A percentile compares a stretch with the other conserved stretches of the same genome.
Conservation (phyloP, 1,140 invertebrate species). For the Caenorhabditis brenneri region DNA sequence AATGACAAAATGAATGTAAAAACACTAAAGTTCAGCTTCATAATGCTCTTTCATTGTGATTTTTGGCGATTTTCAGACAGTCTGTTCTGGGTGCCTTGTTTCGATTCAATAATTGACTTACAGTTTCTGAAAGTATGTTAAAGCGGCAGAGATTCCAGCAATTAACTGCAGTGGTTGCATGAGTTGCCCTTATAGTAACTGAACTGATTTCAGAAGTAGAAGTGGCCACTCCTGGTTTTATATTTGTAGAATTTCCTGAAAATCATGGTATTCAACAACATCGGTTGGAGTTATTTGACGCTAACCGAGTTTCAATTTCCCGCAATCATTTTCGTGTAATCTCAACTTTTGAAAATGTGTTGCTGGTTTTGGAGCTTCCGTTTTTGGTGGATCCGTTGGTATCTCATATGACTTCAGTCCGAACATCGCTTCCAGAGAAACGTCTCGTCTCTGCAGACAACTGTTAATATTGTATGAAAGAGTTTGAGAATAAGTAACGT, state of each 20-base stretch:
- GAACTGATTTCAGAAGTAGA: background rate
- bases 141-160: slow-evolving; percentile 13
- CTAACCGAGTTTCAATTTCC: background rate
- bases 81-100: too few relatives aligned
- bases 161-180: background rate
- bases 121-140: background rate
- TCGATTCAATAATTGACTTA: background rate
- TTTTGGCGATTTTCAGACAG: too few relatives aligned
- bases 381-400: background rate
- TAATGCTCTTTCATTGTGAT: too few relatives aligned
- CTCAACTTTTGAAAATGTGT: background rate
- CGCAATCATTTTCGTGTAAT: background rate
- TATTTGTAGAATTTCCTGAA: background rate
- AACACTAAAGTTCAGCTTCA: too few relatives aligned
- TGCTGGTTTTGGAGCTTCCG: background rate
- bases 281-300: background rate
- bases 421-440: slow-evolving; percentile 9
- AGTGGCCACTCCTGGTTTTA: background rate
- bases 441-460: slow-evolving; percentile 6
- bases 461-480: background rate
- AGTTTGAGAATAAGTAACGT: background rate
- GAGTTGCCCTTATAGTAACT: background rate
- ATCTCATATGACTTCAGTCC: background rate
- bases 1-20: too few relatives aligned
- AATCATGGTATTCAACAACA: too few relatives aligned